Conservation (phyloP, 2,113 vertebrate genomes). For the Cavia porcellus region DNA sequence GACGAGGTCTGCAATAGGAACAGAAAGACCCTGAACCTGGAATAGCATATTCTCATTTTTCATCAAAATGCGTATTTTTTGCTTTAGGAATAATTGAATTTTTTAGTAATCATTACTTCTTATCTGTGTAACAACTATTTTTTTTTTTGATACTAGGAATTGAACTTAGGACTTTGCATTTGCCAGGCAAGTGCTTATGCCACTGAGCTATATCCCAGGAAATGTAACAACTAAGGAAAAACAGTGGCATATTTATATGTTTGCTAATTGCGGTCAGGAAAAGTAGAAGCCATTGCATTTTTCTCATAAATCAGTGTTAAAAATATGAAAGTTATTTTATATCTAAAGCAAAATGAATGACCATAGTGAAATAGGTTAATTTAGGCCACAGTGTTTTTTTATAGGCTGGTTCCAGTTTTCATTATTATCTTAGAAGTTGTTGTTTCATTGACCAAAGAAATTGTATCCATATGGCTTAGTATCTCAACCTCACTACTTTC, state of each 20-base stretch:
- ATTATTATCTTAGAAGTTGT: background rate
- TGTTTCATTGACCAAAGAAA: background rate
- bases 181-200: no score
- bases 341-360: background rate
- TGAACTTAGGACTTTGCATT: no score
- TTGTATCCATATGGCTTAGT: background rate
- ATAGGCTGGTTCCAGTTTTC: background rate
- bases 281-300: background rate
- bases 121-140: background rate
- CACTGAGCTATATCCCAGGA: no score
- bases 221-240: background rate
- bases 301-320: background rate
- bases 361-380: background rate
- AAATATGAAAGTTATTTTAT: background rate
- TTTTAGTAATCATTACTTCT: background rate
- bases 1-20: background rate
- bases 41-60: background rate
- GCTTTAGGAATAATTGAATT: background rate
- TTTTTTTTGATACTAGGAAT: no score
- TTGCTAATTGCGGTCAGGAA: background rate
- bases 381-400: background rate
- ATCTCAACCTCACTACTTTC: background rate
- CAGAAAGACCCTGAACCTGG: background rate
- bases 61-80: background rate
- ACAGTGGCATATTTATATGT: background rate